Evolutionary conservation across 2,888 invertebrate species (phyloP).

Genomic region (Daptonema setosum): DNA sequence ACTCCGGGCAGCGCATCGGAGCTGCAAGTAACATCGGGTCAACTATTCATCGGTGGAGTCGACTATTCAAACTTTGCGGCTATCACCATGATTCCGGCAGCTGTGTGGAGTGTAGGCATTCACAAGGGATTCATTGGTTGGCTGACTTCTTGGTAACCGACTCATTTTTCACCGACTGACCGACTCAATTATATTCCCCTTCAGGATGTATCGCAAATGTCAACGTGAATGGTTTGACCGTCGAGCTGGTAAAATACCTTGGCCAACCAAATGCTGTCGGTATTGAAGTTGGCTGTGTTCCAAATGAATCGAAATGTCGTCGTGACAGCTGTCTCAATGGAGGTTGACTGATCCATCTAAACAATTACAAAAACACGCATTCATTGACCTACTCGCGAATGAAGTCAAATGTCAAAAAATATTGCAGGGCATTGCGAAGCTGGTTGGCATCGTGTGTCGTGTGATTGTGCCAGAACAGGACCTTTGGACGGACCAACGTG

Average conservation of each 20-base stretch:
- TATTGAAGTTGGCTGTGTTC: constrained; percentile 66
- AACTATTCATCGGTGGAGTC: constrained; percentile 39
- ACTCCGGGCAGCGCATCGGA: constrained; percentile 50
- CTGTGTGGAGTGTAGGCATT: background rate
- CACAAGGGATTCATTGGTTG: background rate
- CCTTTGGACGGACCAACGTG: constrained; percentile 49
- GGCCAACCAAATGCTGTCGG: constrained; percentile 71
- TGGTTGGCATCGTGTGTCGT: constrained; percentile 82
- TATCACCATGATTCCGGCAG: background rate
- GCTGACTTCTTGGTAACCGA: too few relatives aligned
- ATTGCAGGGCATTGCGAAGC: constrained; percentile 64
- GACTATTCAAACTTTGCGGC: background rate
- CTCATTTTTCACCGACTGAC: background rate
- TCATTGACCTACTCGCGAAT: too few relatives aligned
- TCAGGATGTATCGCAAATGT: constrained; percentile 74
- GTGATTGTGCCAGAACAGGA: constrained; percentile 69
- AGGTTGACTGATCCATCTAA: too few relatives aligned
- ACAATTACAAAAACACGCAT: too few relatives aligned
- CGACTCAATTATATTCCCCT: background rate
- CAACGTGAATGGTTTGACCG: constrained; percentile 59
- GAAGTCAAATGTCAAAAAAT: too few relatives aligned
- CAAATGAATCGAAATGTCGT: constrained; percentile 32
- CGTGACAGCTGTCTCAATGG: constrained; percentile 71
- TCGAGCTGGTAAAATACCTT: constrained; percentile 68
- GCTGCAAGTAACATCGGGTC: constrained; percentile 56